Evolutionary conservation across 2,113 vertebrate genomes (phyloP).

Genomic region (Phrynosoma platyrhinos): DNA sequence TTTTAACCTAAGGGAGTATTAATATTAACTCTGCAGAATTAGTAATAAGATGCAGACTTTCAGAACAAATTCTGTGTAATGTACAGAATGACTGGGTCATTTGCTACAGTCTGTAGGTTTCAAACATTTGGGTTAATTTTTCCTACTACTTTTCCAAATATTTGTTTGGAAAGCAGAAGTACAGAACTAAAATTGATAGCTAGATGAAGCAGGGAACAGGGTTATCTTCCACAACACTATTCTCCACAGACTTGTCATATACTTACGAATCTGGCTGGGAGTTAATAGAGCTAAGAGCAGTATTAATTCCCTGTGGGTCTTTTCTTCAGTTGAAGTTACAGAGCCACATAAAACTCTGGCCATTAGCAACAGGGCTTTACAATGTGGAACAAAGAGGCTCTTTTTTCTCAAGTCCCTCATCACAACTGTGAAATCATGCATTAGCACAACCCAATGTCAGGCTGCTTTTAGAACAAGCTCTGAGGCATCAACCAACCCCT

Average conservation of each 20-base stretch:
- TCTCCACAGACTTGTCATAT: background rate
- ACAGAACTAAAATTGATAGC: background rate
- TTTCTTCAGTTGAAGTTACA: conserved; percentile 28
- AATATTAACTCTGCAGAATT: background rate
- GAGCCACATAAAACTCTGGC: conserved; percentile 14
- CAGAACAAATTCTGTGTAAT: background rate
- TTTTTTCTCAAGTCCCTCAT: conserved; percentile 36
- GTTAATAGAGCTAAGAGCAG: conserved; percentile 33
- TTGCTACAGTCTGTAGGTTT: background rate
- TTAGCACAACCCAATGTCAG: background rate
- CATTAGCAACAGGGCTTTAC: conserved; percentile 13
- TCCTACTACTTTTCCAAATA: background rate
- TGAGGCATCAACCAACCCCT: conserved; percentile 15
- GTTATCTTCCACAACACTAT: background rate
- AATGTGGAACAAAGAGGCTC: conserved; percentile 29
- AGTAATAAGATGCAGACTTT: background rate
- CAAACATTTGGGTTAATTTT: background rate
- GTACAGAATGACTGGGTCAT: too few relatives aligned
- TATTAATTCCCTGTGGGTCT: background rate
- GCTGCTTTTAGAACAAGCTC: conserved; percentile 26
- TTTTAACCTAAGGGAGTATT: too few relatives aligned
- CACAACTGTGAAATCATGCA: conserved; percentile 17
- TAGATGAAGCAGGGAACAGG: background rate
- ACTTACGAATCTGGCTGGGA: conserved; percentile 31
- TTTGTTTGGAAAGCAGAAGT: conserved; percentile 4